Evolutionary conservation across 2,113 vertebrate species (phyloP), one percentile per base, ranked within the genome.

Genomic region (Sterrhoptilus dennistouni): DNA sequence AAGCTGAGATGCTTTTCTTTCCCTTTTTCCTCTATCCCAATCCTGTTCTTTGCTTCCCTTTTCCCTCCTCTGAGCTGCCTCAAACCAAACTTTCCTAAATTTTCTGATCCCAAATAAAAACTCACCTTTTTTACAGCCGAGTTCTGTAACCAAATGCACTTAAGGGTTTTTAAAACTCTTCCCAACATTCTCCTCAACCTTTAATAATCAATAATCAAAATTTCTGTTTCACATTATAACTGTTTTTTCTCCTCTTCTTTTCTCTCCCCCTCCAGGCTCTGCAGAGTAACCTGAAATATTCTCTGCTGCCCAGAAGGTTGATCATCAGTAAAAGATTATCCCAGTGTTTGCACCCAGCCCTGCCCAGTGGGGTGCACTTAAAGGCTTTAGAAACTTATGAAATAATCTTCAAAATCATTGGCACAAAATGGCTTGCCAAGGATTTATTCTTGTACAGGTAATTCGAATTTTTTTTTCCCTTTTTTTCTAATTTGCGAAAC

Each of bases 341-440:
- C 38, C 99, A 99, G 83, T 99, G 99, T 81, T 90, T 99, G 83
- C 99, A 99, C 78, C 99, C 99, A 6, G 99, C 99, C 45, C 97
- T 99, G 89, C 99, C 99, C 74, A 99, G 99, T 22, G 99, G 99
- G 3, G 99, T 99, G 40, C 99, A 99, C 94, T 97, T 99, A 33
- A 99, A 99, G 91, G 99, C 99, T 42, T 96, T 99, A 29, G 99
- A 99, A 95, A 99, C 99, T 35, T 99, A 99, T 16, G 99, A 99
- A 95, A 98, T 99, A 54, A 99, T 99, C 97, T 99, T 99, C 75
- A 99, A 99, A 97, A 99, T 99, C 56, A 99, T 99, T 38, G 99
- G 99, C 25, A 99, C 99, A 83, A 99, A 99, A 99, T 99, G 99
- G 98, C 98, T 99, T 23, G 98, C 99, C 93, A 99, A 98, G 95